Percentiles rank a stretch among this genome's conserved stretches.
Conservation (phyloP, 2,113 vertebrate species). For the Glaucomys volans region DNA sequence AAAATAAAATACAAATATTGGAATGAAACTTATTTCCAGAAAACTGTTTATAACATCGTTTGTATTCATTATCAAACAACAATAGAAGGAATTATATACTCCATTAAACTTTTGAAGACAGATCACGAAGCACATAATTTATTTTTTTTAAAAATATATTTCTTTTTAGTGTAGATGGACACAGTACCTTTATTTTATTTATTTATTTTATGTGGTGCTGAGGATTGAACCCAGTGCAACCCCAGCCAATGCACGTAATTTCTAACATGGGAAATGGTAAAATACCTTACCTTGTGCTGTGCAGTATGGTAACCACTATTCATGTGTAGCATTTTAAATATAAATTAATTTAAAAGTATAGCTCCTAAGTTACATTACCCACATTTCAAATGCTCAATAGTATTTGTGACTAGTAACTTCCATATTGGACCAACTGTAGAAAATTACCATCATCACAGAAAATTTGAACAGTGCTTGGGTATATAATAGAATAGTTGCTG, state of each 20-base stretch:
- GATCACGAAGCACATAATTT: background rate
- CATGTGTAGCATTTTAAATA: conserved; percentile 15
- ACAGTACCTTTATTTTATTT: too few relatives aligned
- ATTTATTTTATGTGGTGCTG: too few relatives aligned
- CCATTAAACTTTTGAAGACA: conserved; percentile 39
- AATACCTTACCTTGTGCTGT: background rate
- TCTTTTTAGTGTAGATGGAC: too few relatives aligned
- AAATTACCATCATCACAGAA: background rate
- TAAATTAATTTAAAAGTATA: conserved; percentile 31
- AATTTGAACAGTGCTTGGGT: background rate
- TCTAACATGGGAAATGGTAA: conserved; percentile 34
- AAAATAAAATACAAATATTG: conserved; percentile 50
- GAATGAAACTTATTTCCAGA: conserved; percentile 15
- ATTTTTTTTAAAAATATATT: too few relatives aligned
- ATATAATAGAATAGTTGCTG: background rate
- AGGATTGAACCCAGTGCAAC: too few relatives aligned
- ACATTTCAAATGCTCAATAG: conserved; percentile 25
- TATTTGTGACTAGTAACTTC: background rate
- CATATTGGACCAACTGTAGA: background rate
- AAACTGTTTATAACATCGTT: background rate
- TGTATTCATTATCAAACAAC: background rate
- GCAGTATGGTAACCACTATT: background rate
- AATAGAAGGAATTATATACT: background rate
- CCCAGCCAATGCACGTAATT: background rate
- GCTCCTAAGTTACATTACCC: background rate